A percentile compares a stretch with the other conserved stretches of the same genome.
Evolutionary conservation across 92 coral and sea anemone species (phyloP).

Genomic region (Hydrozoanthus gracilis): DNA sequence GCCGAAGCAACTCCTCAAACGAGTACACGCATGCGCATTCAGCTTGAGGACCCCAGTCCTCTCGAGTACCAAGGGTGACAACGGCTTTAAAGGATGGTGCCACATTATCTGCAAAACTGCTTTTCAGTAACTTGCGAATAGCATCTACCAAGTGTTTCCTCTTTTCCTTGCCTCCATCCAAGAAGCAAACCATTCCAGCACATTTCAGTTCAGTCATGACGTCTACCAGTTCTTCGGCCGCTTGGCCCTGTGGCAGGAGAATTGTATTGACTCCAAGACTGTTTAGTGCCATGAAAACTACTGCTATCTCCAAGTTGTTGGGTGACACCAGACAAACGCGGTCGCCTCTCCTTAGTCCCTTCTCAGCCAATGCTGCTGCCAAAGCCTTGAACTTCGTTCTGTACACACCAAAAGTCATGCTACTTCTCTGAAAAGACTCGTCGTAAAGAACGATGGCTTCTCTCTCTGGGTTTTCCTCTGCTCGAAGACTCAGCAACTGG

Average conservation of each 20-base stretch:
- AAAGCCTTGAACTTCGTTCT: slow-evolving; percentile 8
- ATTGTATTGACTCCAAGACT: slow-evolving; percentile 16
- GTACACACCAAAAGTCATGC: slow-evolving; percentile 24
- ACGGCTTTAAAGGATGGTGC: slow-evolving; percentile 4
- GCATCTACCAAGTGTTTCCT: slow-evolving; percentile 24
- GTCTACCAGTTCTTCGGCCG: slow-evolving; percentile 6
- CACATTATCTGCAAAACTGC: not conserved
- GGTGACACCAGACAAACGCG: slow-evolving; percentile 37
- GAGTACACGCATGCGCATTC: slow-evolving; percentile 19
- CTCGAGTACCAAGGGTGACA: slow-evolving; percentile 20
- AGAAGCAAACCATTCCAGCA: slow-evolving; percentile 2
- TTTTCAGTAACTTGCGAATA: not conserved
- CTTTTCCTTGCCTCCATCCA: slow-evolving; percentile 13
- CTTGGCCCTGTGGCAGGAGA: slow-evolving; percentile 5
- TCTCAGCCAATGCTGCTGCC: not conserved
- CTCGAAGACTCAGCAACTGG: slow-evolving; percentile 13
- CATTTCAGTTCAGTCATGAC: not conserved
- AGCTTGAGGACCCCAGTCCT: not conserved
- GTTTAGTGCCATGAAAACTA: slow-evolving; percentile 26
- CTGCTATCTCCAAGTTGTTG: slow-evolving; percentile 26
- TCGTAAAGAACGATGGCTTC: slow-evolving; percentile 39
- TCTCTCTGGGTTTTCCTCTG: slow-evolving; percentile 23
- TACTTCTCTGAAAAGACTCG: not conserved
- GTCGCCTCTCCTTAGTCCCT: slow-evolving; percentile 15
- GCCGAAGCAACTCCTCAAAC: slow-evolving; percentile 8